Percentiles rank a stretch among this genome's conserved stretches.
These are phyloP conservation scores for Distichodus sexfasciatus DNA, from an alignment of 2,797 vertebrate species.

Conservation along the genomic window DNA sequence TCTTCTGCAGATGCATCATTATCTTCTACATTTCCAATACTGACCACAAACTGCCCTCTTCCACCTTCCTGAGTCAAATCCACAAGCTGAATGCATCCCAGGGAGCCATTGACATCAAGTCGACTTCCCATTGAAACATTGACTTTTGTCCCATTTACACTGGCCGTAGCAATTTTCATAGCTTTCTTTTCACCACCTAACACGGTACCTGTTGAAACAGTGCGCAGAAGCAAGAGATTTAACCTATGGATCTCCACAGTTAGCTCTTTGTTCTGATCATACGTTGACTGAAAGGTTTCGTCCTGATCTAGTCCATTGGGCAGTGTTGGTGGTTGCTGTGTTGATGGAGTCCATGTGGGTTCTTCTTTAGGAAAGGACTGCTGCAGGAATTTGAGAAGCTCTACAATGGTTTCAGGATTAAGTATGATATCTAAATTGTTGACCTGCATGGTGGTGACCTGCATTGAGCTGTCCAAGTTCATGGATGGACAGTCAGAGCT, in stretches of 20 bases:
- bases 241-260: slow-evolving; percentile 95
- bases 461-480: slow-evolving; percentile 91
- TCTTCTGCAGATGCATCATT: slow-evolving; percentile 66
- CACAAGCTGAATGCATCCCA: slow-evolving; percentile 90
- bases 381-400: slow-evolving; percentile 93
- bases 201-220: slow-evolving; percentile 73
- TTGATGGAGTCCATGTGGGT: slow-evolving; percentile 57
- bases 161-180: slow-evolving; percentile 97
- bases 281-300: slow-evolving; percentile 83
- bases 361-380: slow-evolving; percentile 96
- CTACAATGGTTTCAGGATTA: slow-evolving; percentile 97
- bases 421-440: slow-evolving; percentile 97
- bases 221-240: slow-evolving; percentile 90
- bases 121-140: slow-evolving; percentile 88
- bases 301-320: slow-evolving; percentile 71
- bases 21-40: slow-evolving; percentile 84
- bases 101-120: slow-evolving; percentile 87
- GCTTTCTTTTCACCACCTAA: slow-evolving; percentile 85
- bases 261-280: slow-evolving; percentile 89
- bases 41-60: slow-evolving; percentile 91
- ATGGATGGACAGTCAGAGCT: slow-evolving; percentile 95
- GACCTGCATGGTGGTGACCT: slow-evolving; percentile 91
- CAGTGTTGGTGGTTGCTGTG: slow-evolving; percentile 63
- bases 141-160: slow-evolving; percentile 91
- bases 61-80: slow-evolving; percentile 89